Percentiles rank a stretch among this genome's conserved stretches.
phyloP scores from a whole-genome alignment of 2,888 invertebrate genomes.

The Antheraea yamamai region DNA sequence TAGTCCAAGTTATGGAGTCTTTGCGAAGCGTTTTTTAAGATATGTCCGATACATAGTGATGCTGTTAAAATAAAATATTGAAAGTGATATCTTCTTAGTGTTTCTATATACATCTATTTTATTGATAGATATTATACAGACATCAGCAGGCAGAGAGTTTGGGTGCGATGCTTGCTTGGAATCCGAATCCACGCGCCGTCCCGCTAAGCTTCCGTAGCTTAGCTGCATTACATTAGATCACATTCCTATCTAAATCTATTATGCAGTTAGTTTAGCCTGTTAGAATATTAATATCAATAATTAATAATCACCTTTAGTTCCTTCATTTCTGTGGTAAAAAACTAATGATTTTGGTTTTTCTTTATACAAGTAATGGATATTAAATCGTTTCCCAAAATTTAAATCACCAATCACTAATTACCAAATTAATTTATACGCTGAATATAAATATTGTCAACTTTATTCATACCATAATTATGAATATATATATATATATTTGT shows the following conservation, averaged over 20 bases:
- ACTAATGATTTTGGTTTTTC: no score
- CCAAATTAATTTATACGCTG: no score
- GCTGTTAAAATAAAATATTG: not conserved
- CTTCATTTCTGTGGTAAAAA: not conserved
- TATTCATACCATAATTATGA: no score
- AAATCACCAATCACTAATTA: no score
- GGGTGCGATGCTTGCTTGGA: conserved; percentile 65
- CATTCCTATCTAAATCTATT: conserved; percentile 67
- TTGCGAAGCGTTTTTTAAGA: not conserved
- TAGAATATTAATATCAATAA: not conserved
- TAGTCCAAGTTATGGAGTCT: no score
- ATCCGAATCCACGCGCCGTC: conserved; percentile 61
- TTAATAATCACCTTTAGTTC: not conserved
- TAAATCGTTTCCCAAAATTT: no score
- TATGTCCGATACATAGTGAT: not conserved
- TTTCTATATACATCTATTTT: conserved; percentile 1
- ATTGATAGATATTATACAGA: conserved; percentile 27
- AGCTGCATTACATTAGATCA: conserved; percentile 75
- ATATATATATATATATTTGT: no score
- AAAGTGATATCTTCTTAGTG: not conserved
- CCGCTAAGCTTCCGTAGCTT: conserved; percentile 59
- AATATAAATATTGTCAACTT: no score
- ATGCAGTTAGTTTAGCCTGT: conserved; percentile 32
- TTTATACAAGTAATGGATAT: no score
- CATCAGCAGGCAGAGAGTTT: conserved; percentile 31